Percentiles rank a stretch among this genome's conserved stretches.
Evolutionary conservation across 2,888 invertebrate genomes (phyloP).

Genomic region (Orthosia cruda): DNA sequence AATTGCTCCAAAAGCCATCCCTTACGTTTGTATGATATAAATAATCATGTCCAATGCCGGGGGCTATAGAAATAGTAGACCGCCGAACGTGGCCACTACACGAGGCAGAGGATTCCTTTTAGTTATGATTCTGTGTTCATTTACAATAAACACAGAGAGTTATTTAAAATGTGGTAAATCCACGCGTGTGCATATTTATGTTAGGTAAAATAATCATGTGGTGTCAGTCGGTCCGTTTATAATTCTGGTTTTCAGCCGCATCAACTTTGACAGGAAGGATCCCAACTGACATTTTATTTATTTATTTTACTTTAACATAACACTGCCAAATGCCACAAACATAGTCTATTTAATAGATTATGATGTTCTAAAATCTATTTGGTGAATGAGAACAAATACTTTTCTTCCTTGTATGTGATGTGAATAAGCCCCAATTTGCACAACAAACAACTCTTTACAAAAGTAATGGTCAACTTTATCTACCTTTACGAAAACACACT

Average conservation of each 20-base stretch:
- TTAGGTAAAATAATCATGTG: neutral
- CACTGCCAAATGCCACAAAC: no score
- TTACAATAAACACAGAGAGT: neutral
- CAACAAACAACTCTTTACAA: no score
- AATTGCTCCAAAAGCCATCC: neutral
- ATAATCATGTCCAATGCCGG: neutral
- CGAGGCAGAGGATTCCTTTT: conserved; percentile 2
- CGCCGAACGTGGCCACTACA: neutral
- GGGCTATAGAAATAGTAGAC: neutral
- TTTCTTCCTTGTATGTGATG: no score
- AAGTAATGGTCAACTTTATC: no score
- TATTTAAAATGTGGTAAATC: neutral
- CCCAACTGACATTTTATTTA: no score
- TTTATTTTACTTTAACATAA: no score
- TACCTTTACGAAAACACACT: no score
- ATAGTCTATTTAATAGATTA: no score
- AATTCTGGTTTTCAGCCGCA: neutral
- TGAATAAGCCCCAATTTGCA: no score
- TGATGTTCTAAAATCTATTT: no score
- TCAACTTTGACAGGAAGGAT: no score
- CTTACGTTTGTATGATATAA: conserved; percentile 8
- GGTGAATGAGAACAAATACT: no score
- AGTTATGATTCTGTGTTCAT: conserved; percentile 6
- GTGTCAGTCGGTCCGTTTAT: neutral
- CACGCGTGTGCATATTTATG: neutral